phyloP scores from a whole-genome alignment of 2,888 invertebrate genomes.

The Oconnorella tubifera region DNA sequence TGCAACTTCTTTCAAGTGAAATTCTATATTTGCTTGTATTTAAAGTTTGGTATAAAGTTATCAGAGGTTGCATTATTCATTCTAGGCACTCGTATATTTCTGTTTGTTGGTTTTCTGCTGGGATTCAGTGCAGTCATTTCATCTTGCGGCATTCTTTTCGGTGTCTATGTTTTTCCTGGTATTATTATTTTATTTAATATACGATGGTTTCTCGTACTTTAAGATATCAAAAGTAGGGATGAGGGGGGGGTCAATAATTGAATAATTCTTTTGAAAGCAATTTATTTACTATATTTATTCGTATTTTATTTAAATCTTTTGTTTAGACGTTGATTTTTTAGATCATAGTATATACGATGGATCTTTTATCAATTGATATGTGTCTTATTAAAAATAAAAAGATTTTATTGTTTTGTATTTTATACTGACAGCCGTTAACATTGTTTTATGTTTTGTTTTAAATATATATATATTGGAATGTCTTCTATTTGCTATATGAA shows the following conservation, averaged over 20 bases:
- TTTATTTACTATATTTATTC: background rate
- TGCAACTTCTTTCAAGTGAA: too few relatives aligned
- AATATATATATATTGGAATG: constrained; percentile 2
- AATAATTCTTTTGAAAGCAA: too few relatives aligned
- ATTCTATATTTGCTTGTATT: too few relatives aligned
- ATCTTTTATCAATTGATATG: too few relatives aligned
- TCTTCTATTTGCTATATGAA: background rate
- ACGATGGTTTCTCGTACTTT: background rate
- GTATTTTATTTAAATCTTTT: background rate
- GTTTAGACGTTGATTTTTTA: background rate
- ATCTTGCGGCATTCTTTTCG: constrained; percentile 92
- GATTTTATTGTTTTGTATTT: too few relatives aligned
- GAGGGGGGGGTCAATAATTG: too few relatives aligned
- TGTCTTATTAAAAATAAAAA: too few relatives aligned
- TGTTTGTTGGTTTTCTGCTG: constrained; percentile 92
- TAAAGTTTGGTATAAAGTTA: too few relatives aligned
- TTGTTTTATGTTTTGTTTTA: constrained; percentile 3
- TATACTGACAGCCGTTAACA: constrained; percentile 2
- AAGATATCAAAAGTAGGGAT: too few relatives aligned
- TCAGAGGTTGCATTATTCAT: too few relatives aligned
- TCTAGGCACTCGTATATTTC: constrained; percentile 76
- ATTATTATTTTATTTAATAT: background rate
- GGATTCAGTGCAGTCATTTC: constrained; percentile 95
- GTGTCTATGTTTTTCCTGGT: constrained; percentile 64
- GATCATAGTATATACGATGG: too few relatives aligned